Base-by-base conservation (phyloP, 2,888 invertebrate genomes). In the Bugula neritina region DNA sequence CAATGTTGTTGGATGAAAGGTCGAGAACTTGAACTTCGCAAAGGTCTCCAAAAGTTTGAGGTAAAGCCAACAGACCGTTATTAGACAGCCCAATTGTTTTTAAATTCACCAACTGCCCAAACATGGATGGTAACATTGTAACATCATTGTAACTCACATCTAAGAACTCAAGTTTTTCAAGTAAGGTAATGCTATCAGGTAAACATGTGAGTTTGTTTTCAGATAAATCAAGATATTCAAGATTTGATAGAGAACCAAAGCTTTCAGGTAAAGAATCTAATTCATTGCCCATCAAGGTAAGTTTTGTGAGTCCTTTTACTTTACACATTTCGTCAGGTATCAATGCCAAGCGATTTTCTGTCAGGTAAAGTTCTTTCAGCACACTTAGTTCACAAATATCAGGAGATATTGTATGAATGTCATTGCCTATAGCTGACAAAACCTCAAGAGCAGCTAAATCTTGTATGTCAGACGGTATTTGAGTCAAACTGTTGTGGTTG, bases 241-340 rank as follows among this genome's bases (percentile, higher is more conserved):
- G 73, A 21, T 74, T 73, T 13, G 63, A 29, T 2, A 63, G 31
- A 5, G 27, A 31, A 13, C 63, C 63, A 25, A 63, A 31, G 5
- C 31, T 31, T 2, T 13, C 17, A 29, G 63, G 63, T n/a, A 63
- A 31, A 27, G 21, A 34, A 25, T 27, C 31, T 2, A 63, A 31
- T 5, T 29, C 27, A n/a, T 63, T 63, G 21, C 63, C 63, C 31
- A 63, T 10, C 10, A 63, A 27, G 3, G 5, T 29, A 3, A 63
- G 31, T 5, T 63, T 63, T 13, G 27, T 29, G 69, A 81, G 73
- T 17, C 71, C 69, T 54, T 72, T 54, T 70, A 81, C 73, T 43
- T 76, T 72, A 29, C 80, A 80, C 34, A 81, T 71, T 3, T 76
- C 75, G 13, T 77, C 77, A 31, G 81, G 81, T 29, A 81, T 72